These are phyloP conservation scores for Phaenicophaeus curvirostris DNA, from an alignment of 2,797 vertebrate genomes.

Conservation along the genomic window DNA sequence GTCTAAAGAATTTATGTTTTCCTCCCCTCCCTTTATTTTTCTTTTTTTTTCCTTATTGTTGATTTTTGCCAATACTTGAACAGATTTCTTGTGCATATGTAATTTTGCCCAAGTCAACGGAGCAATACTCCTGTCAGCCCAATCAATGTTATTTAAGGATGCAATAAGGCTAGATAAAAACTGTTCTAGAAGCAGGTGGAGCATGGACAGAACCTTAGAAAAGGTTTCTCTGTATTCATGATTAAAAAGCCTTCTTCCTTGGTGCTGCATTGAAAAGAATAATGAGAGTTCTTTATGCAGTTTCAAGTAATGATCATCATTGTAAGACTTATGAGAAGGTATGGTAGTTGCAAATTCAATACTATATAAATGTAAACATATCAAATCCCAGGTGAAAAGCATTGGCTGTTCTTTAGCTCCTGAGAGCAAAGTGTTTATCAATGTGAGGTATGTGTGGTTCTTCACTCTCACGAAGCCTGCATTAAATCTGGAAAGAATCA, in stretches of 20 bases:
- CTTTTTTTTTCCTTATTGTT: too few species aligned
- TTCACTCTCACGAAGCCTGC: not conserved
- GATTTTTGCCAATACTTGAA: not conserved
- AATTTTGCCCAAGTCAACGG: not conserved
- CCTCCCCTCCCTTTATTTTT: too few species aligned
- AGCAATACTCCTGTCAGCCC: not conserved
- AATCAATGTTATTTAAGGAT: not conserved
- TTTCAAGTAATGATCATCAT: not conserved
- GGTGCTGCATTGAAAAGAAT: not conserved
- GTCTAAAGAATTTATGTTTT: not conserved
- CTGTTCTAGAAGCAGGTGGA: not conserved
- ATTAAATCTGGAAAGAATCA: not conserved
- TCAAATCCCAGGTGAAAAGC: not conserved
- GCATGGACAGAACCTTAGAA: not conserved
- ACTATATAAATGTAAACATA: not conserved
- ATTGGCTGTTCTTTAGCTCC: not conserved
- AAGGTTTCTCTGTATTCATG: not conserved
- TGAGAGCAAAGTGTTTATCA: not conserved
- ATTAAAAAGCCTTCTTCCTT: not conserved
- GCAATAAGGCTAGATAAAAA: not conserved
- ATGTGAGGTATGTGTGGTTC: not conserved
- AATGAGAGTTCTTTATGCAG: not conserved
- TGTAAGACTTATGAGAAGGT: not conserved
- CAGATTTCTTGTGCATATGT: not conserved
- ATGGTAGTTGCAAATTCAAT: not conserved